These are phyloP conservation scores for Pongo pygmaeus DNA, from an alignment of 2,113 vertebrate species.

Conservation along the genomic window DNA sequence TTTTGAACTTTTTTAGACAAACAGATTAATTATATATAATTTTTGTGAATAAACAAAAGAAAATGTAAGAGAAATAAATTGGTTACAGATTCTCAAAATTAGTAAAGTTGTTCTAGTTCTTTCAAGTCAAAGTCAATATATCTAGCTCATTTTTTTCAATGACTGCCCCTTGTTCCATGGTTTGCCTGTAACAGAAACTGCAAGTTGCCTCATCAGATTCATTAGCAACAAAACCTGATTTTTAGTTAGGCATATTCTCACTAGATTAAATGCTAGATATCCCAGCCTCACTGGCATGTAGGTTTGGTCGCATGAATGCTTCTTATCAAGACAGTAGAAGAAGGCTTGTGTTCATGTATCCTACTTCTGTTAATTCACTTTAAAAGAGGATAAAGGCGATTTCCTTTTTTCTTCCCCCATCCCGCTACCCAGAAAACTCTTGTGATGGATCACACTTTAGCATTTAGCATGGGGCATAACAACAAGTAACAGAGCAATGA, in stretches of 20 bases:
- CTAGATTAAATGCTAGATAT: background rate
- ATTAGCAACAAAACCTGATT: background rate
- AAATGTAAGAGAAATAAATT: background rate
- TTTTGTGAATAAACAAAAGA: background rate
- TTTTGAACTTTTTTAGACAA: background rate
- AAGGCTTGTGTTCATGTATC: background rate
- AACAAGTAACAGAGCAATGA: background rate
- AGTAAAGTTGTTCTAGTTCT: background rate
- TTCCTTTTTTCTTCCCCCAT: background rate
- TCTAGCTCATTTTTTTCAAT: background rate
- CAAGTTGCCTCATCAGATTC: background rate
- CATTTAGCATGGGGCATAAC: background rate
- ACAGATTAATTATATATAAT: background rate
- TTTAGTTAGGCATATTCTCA: background rate
- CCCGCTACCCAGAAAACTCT: background rate
- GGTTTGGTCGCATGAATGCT: background rate
- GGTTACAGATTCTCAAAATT: background rate
- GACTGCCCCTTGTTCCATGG: background rate
- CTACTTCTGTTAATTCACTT: background rate
- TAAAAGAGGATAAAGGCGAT: background rate
- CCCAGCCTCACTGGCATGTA: background rate
- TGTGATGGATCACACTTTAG: background rate
- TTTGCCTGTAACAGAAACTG: background rate
- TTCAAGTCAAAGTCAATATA: background rate
- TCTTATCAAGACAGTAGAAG: background rate